These are phyloP conservation scores for Noctilio leporinus DNA, from an alignment of 2,113 vertebrate genomes.

Conservation along the genomic window DNA sequence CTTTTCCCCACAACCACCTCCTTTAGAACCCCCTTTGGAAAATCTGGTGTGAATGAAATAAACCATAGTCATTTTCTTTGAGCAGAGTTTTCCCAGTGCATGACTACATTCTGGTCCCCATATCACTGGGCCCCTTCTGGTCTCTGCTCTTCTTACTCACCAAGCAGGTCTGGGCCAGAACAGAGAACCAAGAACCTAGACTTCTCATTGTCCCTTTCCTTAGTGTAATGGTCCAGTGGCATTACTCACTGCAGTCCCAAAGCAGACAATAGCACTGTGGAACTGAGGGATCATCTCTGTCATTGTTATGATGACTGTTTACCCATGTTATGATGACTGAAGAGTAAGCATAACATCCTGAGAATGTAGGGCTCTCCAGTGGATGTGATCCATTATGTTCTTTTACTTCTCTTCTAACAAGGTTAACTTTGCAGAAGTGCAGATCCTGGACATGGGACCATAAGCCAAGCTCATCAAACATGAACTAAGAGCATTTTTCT, in stretches of 20 bases:
- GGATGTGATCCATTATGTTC: neutral
- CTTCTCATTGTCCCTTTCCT: neutral
- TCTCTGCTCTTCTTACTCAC: neutral
- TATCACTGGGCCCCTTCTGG: neutral
- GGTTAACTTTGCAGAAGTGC: slow-evolving; percentile 37
- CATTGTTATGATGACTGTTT: neutral
- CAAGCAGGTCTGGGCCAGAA: neutral
- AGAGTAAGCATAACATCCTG: neutral
- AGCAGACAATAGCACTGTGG: neutral
- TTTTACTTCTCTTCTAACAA: neutral
- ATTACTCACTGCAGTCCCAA: neutral
- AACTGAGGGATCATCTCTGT: neutral
- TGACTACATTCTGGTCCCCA: neutral
- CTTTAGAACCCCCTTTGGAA: neutral
- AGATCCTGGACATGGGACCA: neutral
- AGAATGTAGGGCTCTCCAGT: neutral
- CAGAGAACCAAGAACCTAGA: neutral
- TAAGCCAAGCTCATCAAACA: slow-evolving; percentile 61
- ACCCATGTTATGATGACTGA: too few relatives aligned
- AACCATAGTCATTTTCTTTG: neutral
- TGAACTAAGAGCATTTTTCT: slow-evolving; percentile 46
- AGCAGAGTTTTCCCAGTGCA: neutral
- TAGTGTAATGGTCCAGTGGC: neutral
- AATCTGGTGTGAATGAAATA: neutral
- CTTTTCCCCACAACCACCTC: neutral